phyloP scores from a whole-genome alignment of 92 coral and sea anemone species.

The Meandrina meandrites region DNA sequence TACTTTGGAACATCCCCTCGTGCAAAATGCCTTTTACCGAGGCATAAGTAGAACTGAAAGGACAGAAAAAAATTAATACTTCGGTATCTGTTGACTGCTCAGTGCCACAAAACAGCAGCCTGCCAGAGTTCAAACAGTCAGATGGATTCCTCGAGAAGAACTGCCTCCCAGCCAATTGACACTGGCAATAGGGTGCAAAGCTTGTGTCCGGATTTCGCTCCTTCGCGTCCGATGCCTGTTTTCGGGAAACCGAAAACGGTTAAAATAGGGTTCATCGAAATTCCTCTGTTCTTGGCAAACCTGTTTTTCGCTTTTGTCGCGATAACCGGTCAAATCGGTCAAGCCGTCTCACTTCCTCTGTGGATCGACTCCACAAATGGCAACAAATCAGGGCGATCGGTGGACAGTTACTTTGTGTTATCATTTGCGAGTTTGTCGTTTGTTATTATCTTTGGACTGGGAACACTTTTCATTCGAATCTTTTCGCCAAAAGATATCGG shows the following conservation, averaged over 20 bases:
- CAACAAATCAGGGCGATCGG: constrained; percentile 28
- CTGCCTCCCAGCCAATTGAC: no score
- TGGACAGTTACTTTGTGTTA: constrained; percentile 81
- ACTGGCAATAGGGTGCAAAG: no score
- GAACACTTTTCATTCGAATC: no score
- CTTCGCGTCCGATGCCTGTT: neutral
- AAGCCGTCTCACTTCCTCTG: constrained; percentile 71
- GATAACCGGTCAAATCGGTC: constrained; percentile 74
- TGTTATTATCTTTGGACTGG: constrained; percentile 75
- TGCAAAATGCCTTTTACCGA: no score
- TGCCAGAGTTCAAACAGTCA: no score
- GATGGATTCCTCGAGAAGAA: neutral
- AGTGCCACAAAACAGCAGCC: no score
- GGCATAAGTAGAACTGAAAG: no score
- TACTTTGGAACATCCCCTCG: no score
- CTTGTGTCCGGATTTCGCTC: neutral
- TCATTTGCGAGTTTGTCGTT: constrained; percentile 71
- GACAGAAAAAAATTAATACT: no score
- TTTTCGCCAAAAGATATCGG: constrained; percentile 49
- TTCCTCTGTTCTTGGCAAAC: constrained; percentile 64
- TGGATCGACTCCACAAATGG: constrained; percentile 80
- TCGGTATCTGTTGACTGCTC: no score
- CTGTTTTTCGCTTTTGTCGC: constrained; percentile 64
- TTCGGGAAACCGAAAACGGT: constrained; percentile 36
- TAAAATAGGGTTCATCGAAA: constrained; percentile 42